Percentiles rank a stretch among this genome's conserved stretches.
Conservation (phyloP, 2,888 invertebrate species). For the Lycia hirtaria region DNA sequence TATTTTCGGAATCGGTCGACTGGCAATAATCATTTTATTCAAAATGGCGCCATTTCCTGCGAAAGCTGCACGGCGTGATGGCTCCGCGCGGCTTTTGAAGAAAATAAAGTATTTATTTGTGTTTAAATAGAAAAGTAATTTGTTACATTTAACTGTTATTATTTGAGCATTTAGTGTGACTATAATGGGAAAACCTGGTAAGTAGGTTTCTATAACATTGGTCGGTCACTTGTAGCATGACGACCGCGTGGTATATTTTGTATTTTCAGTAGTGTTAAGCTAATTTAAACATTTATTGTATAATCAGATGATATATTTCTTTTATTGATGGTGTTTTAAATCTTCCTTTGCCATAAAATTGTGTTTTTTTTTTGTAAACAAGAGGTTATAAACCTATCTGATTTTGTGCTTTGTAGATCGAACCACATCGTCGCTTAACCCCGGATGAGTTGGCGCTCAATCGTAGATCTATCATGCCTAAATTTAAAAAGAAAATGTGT, state of each 20-base stretch:
- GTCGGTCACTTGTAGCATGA: constrained; percentile 34
- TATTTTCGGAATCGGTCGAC: constrained; percentile 27
- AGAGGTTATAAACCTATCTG: no score
- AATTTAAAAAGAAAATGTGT: no score
- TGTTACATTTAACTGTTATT: constrained; percentile 33
- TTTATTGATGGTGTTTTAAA: not conserved
- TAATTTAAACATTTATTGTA: not conserved
- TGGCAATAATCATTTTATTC: constrained; percentile 53
- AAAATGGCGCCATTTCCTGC: constrained; percentile 77
- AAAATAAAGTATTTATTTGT: constrained; percentile 67
- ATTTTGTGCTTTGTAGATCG: no score
- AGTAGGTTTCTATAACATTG: constrained; percentile 42
- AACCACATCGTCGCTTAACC: no score
- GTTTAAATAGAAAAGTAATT: constrained; percentile 58
- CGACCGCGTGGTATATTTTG: constrained; percentile 53
- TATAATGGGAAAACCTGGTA: constrained; percentile 78
- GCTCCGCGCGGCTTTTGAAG: constrained; percentile 63
- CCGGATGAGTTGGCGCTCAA: no score
- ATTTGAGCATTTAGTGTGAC: constrained; percentile 39
- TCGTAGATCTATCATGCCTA: no score
- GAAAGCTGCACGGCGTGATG: constrained; percentile 64
- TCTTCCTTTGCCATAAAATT: not conserved
- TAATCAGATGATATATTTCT: not conserved
- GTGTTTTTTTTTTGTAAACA: not conserved
- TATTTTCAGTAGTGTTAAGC: constrained; percentile 30